Evolutionary conservation across 2,797 vertebrate species (phyloP), one percentile per base, ranked within the genome.

Genomic region (Oryzias sinensis): DNA sequence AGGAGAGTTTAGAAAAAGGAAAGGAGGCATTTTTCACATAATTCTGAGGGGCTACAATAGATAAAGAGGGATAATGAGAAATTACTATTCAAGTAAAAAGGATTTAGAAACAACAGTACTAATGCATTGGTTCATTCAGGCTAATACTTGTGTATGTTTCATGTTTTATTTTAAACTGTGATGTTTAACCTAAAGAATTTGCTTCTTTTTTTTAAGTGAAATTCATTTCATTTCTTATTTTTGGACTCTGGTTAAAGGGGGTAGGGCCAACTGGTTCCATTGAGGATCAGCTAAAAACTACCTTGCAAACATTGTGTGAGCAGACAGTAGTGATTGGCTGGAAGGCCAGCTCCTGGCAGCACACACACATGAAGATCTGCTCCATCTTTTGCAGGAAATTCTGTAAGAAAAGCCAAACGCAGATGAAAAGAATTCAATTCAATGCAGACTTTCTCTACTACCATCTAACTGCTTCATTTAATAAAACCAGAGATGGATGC

Each of bases 251-350:
- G 16, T 53, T 53, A 18, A 18, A 27, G 7, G 18, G 1, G 5
- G 11, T 16, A 0, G 5, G 18, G 24, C 25, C n/a, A 33, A 27
- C 56, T 4, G 14, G 7, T 1, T 11, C 11, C 9, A 37, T 6
- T 37, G 33, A 13, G 9, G 11, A 37, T 37, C 3, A 13, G 33
- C 33, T 3, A 11, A 37, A 37, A 37, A 37, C 2, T 72, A 99
- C 97, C 94, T 97, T 99, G 91, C 97, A 99, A 75, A 99, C 95
- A 4, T 95, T 99, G 92, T 99, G 97, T 62, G 94, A 90, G 89
- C 97, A 99, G 83, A 93, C 84, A 24, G 97, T 99, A 90, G 97
- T 98, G 85, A 99, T 88, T 44, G 97, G 97, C 80, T 98, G 95
- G 88, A 92, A 98, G 79, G 96, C 94, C 79, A 99, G 87, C 78